phyloP scores from a whole-genome alignment of 2,888 invertebrate species.

The Cephus rjabovi region DNA sequence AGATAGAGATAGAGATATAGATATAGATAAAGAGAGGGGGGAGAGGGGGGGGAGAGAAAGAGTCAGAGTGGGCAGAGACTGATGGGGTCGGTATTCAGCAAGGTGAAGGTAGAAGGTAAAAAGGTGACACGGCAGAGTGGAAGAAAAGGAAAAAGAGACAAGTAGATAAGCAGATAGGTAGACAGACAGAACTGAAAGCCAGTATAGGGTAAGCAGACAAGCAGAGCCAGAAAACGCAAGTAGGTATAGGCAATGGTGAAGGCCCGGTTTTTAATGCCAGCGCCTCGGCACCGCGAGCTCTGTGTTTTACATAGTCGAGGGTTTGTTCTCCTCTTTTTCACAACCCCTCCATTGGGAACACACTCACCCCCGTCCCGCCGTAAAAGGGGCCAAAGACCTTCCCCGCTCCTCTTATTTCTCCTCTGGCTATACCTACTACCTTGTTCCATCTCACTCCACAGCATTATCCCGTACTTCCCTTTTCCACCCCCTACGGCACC shows the following conservation, averaged over 20 bases:
- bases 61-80: constrained; percentile 13
- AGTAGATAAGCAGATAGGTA: no score
- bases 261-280: constrained; percentile 41
- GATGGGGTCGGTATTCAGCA: background rate
- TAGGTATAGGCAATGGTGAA: background rate
- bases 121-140: constrained; percentile 1
- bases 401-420: constrained; percentile 13
- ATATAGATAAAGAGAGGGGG: background rate
- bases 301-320: constrained; percentile 52
- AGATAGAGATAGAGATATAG: no score
- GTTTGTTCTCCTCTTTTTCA: constrained; percentile 46
- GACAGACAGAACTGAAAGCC: no score
- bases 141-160: background rate
- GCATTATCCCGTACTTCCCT: constrained; percentile 31
- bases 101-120: constrained; percentile 1
- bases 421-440: no score
- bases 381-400: constrained; percentile 10
- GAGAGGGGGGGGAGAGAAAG: constrained; percentile 29
- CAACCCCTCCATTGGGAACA: constrained; percentile 27
- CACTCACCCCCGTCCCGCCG: background rate
- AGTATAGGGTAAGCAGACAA: background rate
- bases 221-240: background rate
- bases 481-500: constrained; percentile 22
- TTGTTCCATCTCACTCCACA: constrained; percentile 16
- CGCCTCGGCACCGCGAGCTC: constrained; percentile 42